Evolutionary conservation across 1,140 invertebrate genomes (phyloP).

Genomic region (Amphibalanus amphitrite): DNA sequence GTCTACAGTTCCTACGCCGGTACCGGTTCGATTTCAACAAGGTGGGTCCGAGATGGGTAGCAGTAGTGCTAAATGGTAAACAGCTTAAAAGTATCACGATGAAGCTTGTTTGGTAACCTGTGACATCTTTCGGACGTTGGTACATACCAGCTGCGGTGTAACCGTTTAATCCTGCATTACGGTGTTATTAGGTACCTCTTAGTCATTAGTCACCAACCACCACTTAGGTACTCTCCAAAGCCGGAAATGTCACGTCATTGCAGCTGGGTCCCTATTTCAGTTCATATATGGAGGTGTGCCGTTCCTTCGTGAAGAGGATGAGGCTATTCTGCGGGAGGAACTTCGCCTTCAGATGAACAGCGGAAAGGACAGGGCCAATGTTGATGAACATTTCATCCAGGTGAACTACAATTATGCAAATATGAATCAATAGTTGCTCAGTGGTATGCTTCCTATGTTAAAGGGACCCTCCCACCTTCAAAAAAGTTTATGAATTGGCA

Average conservation of each 20-base stretch:
- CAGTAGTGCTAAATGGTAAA: too few species aligned
- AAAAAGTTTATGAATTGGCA: too few species aligned
- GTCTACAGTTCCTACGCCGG: slow-evolving; percentile 41
- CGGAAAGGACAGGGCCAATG: slow-evolving; percentile 19
- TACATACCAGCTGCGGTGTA: too few species aligned
- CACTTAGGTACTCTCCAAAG: background rate
- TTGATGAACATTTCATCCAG: slow-evolving; percentile 30
- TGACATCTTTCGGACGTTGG: too few species aligned
- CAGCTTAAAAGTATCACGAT: too few species aligned
- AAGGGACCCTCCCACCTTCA: too few species aligned
- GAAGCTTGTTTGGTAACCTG: slow-evolving; percentile 8
- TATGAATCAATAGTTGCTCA: slow-evolving; percentile 21
- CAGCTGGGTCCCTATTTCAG: slow-evolving; percentile 30
- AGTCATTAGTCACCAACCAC: slow-evolving; percentile 13
- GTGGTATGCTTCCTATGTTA: too few species aligned
- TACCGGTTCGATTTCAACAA: slow-evolving; percentile 57
- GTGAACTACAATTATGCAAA: slow-evolving; percentile 18
- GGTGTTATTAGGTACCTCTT: background rate
- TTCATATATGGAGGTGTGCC: slow-evolving; percentile 45
- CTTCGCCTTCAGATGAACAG: slow-evolving; percentile 22
- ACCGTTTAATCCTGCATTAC: too few species aligned
- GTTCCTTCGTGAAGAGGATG: slow-evolving; percentile 39
- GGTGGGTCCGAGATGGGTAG: too few species aligned
- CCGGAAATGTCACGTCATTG: slow-evolving; percentile 12
- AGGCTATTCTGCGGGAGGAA: slow-evolving; percentile 23